Percentiles rank a stretch among this genome's conserved stretches.
Conservation (phyloP, 2,113 vertebrate genomes). For the Cephalopterus ornatus region DNA sequence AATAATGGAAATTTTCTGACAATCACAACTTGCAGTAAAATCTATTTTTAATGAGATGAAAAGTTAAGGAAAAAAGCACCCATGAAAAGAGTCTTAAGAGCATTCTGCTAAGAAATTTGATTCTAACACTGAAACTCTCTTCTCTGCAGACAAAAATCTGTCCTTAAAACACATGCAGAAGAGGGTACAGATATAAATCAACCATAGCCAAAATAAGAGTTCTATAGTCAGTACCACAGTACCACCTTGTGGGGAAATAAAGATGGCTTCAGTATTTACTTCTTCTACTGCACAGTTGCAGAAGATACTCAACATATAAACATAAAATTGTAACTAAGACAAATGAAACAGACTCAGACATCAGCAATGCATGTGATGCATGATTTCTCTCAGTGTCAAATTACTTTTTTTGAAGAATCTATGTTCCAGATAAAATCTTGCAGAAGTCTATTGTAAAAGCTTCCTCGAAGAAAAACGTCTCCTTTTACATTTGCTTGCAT, state of each 20-base stretch:
- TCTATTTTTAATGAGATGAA: not conserved
- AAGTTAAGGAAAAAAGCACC: not conserved
- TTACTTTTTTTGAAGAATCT: conserved; percentile 29
- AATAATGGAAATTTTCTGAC: not conserved
- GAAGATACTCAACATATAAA: conserved; percentile 22
- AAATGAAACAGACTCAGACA: not conserved
- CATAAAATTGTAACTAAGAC: not conserved
- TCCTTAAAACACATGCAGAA: conserved; percentile 57
- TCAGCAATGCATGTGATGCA: not conserved
- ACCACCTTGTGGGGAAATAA: conserved; percentile 76
- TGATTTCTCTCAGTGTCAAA: not conserved
- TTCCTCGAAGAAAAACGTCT: conserved; percentile 25
- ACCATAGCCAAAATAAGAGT: not conserved
- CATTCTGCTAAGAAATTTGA: conserved; percentile 11
- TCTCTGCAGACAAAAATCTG: conserved; percentile 52
- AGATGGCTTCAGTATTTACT: not conserved
- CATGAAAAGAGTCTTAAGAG: not conserved
- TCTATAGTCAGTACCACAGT: conserved; percentile 70
- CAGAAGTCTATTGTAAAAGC: conserved; percentile 11
- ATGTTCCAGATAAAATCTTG: conserved; percentile 45
- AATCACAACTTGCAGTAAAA: not conserved
- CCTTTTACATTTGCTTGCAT: conserved; percentile 23
- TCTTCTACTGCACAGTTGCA: not conserved
- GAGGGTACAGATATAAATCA: conserved; percentile 42
- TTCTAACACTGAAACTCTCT: conserved; percentile 37